phyloP scores from a whole-genome alignment of 1,140 invertebrate genomes.

The Bombus haemorrhoidalis region DNA sequence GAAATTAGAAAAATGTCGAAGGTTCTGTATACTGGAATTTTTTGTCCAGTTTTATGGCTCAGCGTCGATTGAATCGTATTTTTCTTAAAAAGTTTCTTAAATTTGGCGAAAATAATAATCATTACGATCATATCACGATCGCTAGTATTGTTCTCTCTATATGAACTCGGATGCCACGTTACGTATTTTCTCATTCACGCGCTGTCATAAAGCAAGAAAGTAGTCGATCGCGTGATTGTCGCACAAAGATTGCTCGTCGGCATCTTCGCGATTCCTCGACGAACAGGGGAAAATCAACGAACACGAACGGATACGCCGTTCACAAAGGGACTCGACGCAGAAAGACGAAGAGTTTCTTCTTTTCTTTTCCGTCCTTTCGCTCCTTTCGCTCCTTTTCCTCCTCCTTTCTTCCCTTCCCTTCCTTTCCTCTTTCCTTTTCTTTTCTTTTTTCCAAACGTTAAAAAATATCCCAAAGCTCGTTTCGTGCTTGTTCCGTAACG shows the following conservation, averaged over 20 bases:
- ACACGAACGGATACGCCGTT: not conserved
- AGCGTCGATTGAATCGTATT: no score
- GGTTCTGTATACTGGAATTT: no score
- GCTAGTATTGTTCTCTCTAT: no score
- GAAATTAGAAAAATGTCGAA: no score
- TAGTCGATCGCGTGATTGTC: conserved; percentile 2
- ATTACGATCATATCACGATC: no score
- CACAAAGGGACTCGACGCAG: not conserved
- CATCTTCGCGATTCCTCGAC: not conserved
- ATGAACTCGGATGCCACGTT: no score
- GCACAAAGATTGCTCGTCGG: not conserved
- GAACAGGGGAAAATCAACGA: no score
- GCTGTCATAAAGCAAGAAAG: not conserved
- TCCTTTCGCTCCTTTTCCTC: no score
- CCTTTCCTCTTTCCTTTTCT: not conserved
- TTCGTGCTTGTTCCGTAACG: not conserved
- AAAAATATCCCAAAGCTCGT: not conserved
- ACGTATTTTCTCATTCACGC: not conserved
- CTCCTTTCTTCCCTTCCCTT: no score
- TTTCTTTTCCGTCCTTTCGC: not conserved
- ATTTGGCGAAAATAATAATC: no score
- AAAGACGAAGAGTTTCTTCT: not conserved
- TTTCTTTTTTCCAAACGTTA: not conserved
- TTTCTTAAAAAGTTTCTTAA: no score
- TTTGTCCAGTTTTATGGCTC: no score